Evolutionary conservation across 2,888 invertebrate species (phyloP), one percentile per base, ranked within the genome.

Genomic region (Lydus trimaculatus): DNA sequence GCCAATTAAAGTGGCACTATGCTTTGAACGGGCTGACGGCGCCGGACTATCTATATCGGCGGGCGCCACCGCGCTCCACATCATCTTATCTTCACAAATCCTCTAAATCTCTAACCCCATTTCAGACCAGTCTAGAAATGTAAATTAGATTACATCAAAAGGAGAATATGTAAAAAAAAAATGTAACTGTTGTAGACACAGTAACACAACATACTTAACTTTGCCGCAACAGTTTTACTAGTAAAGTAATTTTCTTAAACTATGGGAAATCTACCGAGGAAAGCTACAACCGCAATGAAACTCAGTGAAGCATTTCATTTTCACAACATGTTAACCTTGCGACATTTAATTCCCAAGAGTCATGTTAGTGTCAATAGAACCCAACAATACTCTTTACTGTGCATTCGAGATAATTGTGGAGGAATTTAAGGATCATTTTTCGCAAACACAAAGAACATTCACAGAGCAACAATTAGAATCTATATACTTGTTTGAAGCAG

Each of bases 21-120:
- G 95, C 86, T 95, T 95, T 80, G 91, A 91, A 73, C 95, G 89
- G n/a, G 91, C 89, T 59, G 90, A 89, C 63, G 92, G 93, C 73
- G 87, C 86, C 72, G 89, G 87, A 77, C 87, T 87, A 73, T 89
- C 89, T 52, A 79, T 75, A 74, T 84, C 84, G 66, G 86, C 85
- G 63, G 88, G 87, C 73, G 88, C 87, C 76, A 90, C 89, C 73
- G 88, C 86, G 82, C 87, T 89, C 90, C 90, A 90, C 89, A 90
- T 90, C 28, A n/a, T 23, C 0, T 52, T 48, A 1, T 2, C 1
- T 48, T 9, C 8, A 20, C 48, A 8, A 20, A 7, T 7, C n/a
- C 6, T 48, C 17, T n/a, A 39, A 43, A 43, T 43, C 6, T 8
- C 43, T 9, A 1, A 20, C 0, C n/a, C 2, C 8, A 20, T 20